Evolutionary conservation across 2,888 invertebrate species (phyloP).

Genomic region (Hirtodrosophila cameraria): DNA sequence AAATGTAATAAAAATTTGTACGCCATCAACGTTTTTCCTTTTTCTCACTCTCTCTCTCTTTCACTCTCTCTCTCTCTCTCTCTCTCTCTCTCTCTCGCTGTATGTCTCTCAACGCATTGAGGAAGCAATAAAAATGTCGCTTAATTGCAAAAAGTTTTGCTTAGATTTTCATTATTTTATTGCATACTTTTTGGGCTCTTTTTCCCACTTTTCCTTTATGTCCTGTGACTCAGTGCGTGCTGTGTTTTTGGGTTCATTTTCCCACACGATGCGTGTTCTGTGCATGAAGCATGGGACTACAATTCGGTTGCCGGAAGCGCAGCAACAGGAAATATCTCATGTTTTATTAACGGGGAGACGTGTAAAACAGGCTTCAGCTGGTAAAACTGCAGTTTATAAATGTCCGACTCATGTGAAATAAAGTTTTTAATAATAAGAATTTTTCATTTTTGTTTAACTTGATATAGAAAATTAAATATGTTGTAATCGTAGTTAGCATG

Average conservation of each 20-base stretch:
- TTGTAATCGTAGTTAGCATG: no score
- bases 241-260: conserved; percentile 41
- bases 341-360: conserved; percentile 54
- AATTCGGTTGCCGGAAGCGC: conserved; percentile 42
- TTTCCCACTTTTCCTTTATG: neutral
- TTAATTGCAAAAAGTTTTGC: conserved; percentile 79
- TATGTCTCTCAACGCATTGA: conserved; percentile 38
- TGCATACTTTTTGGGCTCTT: conserved; percentile 59
- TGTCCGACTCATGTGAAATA: conserved; percentile 8
- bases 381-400: conserved; percentile 18
- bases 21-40: conserved; percentile 56
- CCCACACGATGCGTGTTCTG: conserved; percentile 31
- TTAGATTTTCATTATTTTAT: conserved; percentile 75
- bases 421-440: no score
- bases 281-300: neutral
- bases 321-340: conserved; percentile 44
- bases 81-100: neutral
- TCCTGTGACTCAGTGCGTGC: conserved; percentile 45
- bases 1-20: conserved; percentile 74
- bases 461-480: no score
- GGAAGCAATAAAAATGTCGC: conserved; percentile 76
- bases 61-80: neutral
- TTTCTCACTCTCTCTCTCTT: neutral
- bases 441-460: no score
- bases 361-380: conserved; percentile 2